Evolutionary conservation across 2,797 vertebrate genomes (phyloP), one percentile per base, ranked within the genome.

Genomic region (Aeoliscus strigatus): DNA sequence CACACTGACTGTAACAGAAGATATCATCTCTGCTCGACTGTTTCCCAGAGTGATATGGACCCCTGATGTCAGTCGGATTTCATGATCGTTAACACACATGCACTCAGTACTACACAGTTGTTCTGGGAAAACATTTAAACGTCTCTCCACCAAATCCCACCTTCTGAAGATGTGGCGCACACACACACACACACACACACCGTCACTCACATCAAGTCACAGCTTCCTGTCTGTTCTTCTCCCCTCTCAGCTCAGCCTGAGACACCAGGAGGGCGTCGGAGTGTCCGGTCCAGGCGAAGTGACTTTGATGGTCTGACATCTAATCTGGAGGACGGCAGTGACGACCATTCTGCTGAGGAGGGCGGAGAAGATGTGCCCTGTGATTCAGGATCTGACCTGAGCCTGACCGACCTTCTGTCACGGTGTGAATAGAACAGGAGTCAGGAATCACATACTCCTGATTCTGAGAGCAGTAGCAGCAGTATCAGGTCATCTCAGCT

Each of bases 401-500:
- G 86, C 73, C 78, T 91, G 17, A 74, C 59, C 62, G 88, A 91
- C 72, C 83, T 91, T 53, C n/a, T n/a, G n/a, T n/a, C n/a, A n/a
- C n/a, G n/a, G n/a, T n/a, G n/a, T n/a, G n/a, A n/a, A n/a, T n/a
- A n/a, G n/a, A n/a, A n/a, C n/a, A n/a, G n/a, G n/a, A n/a, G n/a
- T n/a, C n/a, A n/a, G n/a, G n/a, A n/a, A n/a, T n/a, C n/a, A n/a
- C n/a, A n/a, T n/a, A n/a, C n/a, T n/a, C n/a, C n/a, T n/a, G n/a
- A n/a, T n/a, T n/a, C n/a, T n/a, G n/a, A n/a, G n/a, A n/a, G n/a
- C n/a, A n/a, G n/a, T n/a, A n/a, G n/a, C n/a, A n/a, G n/a, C n/a
- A n/a, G n/a, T n/a, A n/a, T n/a, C n/a, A n/a, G n/a, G n/a, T n/a
- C n/a, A n/a, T n/a, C n/a, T n/a, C n/a, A n/a, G n/a, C n/a, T n/a